phyloP scores from a whole-genome alignment of 2,888 invertebrate species.

The Morpho deidamia region DNA sequence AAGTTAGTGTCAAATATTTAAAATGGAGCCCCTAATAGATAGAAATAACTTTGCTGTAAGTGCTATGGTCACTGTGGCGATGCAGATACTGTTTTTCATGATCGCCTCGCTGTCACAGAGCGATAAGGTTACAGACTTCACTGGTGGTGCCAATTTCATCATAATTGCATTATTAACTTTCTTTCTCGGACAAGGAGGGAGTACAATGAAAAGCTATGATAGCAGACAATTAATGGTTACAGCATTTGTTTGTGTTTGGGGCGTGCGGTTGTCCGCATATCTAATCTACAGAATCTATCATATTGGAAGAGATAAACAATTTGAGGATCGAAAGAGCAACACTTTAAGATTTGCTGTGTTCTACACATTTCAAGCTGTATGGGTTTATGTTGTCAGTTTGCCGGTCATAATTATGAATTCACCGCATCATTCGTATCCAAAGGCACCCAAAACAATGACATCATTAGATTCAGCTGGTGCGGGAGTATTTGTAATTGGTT shows the following conservation, averaged over 20 bases:
- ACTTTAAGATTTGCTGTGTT: conserved; percentile 93
- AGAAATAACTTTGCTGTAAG: conserved; percentile 91
- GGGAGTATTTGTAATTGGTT: conserved; percentile 89
- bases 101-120: conserved; percentile 91
- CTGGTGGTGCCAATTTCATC: conserved; percentile 95
- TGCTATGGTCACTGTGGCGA: conserved; percentile 88
- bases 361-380: conserved; percentile 94
- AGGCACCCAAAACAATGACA: conserved; percentile 91
- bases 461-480: conserved; percentile 92
- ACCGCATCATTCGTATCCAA: conserved; percentile 85
- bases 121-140: conserved; percentile 95
- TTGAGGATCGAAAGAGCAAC: conserved; percentile 92
- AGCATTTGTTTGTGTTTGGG: conserved; percentile 92
- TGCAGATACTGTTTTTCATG: conserved; percentile 93
- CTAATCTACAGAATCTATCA: conserved; percentile 93
- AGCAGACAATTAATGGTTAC: conserved; percentile 95
- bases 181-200: conserved; percentile 89
- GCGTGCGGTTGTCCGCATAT: conserved; percentile 90
- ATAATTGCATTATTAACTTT: conserved; percentile 92
- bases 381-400: conserved; percentile 94
- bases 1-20: conserved; percentile 48
- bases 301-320: conserved; percentile 93
- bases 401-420: conserved; percentile 95
- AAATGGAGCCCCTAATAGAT: conserved; percentile 87
- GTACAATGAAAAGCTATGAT: conserved; percentile 85